Evolutionary conservation across 1,140 invertebrate species (phyloP), one percentile per base, ranked within the genome.

Genomic region (Zaprionus inermis): DNA sequence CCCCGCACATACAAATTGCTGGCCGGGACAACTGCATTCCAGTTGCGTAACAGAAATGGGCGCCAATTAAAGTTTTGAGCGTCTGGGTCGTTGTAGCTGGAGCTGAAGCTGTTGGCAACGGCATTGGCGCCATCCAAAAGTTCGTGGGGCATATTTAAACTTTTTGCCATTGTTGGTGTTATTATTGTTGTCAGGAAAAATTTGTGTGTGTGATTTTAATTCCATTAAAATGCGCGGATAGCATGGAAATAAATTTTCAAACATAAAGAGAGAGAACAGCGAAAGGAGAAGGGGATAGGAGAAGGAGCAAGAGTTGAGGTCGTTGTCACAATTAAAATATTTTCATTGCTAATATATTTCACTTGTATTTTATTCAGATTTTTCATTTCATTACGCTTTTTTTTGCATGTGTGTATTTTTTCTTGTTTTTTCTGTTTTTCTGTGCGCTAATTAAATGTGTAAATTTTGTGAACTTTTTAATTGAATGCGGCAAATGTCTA

Each of bases 1-100:
- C 88, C 82, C 61, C 88, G 80, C 76, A 84, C 78, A 73, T 91
- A 91, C 71, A 91, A 70, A 84, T 91, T 91, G 78, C 75, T 91
- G 71, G 80, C 80, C 34, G 88, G 88, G 52, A 84, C 88, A 84
- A 91, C 81, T 83, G 83, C 83, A 88, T 91, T 91, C 88, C 88
- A 91, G 88, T 91, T 88, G 71, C 88, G 88, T 46, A 91, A 72
- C 83, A 91, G 60, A 75, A 91, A 91, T 77, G 88, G 88, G 58
- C 88, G 88, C 88, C 88, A 91, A 91, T 91, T 89, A 89, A 89
- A 89, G 81, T 90, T 89, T n/a, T 44, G n/a, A 77, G 78, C 68
- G 73, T 73, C 76, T 59, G 83, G 68, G 55, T 78, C 68, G 30
- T 10, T 10, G 41, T 28, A 72, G 57, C 36, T 38, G 36, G 11